Evolutionary conservation across 2,888 invertebrate genomes (phyloP).

Genomic region (Polydrusus cervinus): DNA sequence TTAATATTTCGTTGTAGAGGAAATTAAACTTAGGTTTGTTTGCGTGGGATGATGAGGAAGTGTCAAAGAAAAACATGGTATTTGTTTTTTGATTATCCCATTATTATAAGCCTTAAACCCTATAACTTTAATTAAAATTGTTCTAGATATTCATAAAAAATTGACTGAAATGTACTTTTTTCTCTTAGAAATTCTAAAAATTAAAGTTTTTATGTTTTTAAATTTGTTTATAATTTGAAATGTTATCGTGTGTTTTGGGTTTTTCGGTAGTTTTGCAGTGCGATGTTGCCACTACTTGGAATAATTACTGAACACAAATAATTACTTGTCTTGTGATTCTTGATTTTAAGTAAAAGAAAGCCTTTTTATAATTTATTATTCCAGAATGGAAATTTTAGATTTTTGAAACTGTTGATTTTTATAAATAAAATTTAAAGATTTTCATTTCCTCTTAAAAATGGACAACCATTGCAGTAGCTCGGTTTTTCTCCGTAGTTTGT

Average conservation of each 20-base stretch:
- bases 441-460: not conserved
- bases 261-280: not conserved
- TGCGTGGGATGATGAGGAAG: slow-evolving; percentile 63
- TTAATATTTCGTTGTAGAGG: not conserved
- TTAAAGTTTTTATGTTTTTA: not conserved
- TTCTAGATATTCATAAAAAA: not conserved
- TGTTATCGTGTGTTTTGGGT: slow-evolving; percentile 2
- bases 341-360: not conserved
- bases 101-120: not conserved
- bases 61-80: slow-evolving; percentile 58
- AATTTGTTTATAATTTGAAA: slow-evolving; percentile 33
- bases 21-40: slow-evolving; percentile 8
- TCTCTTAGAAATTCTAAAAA: not conserved
- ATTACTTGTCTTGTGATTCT: not conserved
- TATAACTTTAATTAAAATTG: not conserved
- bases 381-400: not conserved
- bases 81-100: slow-evolving; percentile 49
- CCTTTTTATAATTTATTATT: not conserved
- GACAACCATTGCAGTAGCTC: not conserved
- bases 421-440: not conserved
- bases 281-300: not conserved
- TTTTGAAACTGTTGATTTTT: not conserved
- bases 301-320: not conserved
- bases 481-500: not conserved
- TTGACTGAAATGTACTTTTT: not conserved